Conservation (phyloP, 2,797 vertebrate genomes). For the Neostethus bicornis region DNA sequence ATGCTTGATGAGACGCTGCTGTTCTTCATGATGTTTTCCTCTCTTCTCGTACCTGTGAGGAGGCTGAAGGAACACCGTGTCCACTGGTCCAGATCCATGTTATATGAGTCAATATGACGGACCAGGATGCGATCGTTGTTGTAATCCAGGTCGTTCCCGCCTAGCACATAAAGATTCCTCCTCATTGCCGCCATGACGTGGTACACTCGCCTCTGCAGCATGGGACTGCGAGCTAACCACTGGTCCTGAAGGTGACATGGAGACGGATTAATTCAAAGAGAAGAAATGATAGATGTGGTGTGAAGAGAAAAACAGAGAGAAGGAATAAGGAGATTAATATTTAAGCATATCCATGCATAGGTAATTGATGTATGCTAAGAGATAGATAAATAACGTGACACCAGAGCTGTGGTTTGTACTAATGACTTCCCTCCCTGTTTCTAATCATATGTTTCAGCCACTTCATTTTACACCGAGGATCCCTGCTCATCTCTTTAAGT, state of each 20-base stretch:
- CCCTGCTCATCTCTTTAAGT: slow-evolving; percentile 74
- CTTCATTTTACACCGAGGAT: slow-evolving; percentile 75
- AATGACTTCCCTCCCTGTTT: slow-evolving; percentile 79
- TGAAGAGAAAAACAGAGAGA: slow-evolving; percentile 39
- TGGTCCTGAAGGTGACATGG: slow-evolving; percentile 81
- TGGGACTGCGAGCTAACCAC: slow-evolving; percentile 92
- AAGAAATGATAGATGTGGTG: slow-evolving; percentile 43
- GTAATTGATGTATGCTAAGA: slow-evolving; percentile 76
- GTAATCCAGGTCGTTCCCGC: slow-evolving; percentile 95
- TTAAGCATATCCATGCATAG: slow-evolving; percentile 71
- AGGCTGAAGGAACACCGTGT: slow-evolving; percentile 93
- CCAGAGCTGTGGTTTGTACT: slow-evolving; percentile 72
- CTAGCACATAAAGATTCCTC: slow-evolving; percentile 92
- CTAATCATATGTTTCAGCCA: slow-evolving; percentile 79
- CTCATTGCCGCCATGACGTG: slow-evolving; percentile 95
- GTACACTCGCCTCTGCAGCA: slow-evolving; percentile 95
- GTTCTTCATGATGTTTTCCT: neutral
- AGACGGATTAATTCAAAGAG: slow-evolving; percentile 30
- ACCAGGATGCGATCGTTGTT: slow-evolving; percentile 97
- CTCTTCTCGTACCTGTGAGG: slow-evolving; percentile 84
- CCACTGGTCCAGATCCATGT: slow-evolving; percentile 94
- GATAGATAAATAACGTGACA: slow-evolving; percentile 79
- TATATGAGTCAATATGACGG: slow-evolving; percentile 93
- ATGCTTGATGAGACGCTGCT: neutral
- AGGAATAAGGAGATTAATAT: slow-evolving; percentile 73